Conservation (phyloP, 2,888 invertebrate genomes). For the Lumbricus terrestris region DNA sequence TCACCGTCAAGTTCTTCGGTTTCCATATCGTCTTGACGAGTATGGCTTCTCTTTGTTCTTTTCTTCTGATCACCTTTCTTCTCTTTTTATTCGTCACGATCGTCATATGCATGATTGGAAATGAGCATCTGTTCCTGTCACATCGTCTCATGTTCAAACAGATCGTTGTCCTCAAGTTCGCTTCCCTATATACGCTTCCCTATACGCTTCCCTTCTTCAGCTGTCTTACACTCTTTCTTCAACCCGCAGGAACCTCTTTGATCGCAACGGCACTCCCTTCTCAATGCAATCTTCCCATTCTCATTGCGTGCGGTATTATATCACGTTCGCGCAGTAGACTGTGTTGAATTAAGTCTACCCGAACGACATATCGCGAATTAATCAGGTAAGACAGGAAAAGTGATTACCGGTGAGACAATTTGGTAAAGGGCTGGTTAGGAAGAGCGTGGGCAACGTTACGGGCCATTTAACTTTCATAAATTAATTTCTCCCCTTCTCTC, state of each 20-base stretch:
- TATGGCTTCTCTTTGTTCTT: too few relatives aligned
- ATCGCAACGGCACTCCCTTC: neutral
- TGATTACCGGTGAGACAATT: neutral
- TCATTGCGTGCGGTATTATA: neutral
- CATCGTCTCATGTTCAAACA: too few relatives aligned
- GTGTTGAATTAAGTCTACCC: neutral
- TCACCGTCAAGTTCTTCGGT: too few relatives aligned
- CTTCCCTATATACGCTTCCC: too few relatives aligned
- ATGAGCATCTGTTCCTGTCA: too few relatives aligned
- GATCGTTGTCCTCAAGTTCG: too few relatives aligned
- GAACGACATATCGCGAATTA: neutral
- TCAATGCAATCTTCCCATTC: neutral
- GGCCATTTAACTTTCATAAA: neutral
- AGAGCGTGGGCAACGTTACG: neutral
- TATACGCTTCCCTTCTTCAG: too few relatives aligned
- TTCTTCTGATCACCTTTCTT: too few relatives aligned
- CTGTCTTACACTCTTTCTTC: neutral
- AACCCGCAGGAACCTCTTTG: neutral
- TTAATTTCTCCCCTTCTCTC: too few relatives aligned
- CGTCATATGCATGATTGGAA: neutral
- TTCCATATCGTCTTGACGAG: too few relatives aligned
- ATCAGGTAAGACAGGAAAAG: too few relatives aligned
- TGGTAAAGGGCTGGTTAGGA: neutral
- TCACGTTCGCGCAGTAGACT: neutral
- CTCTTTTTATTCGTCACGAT: neutral